Evolutionary conservation across 2,113 vertebrate genomes (phyloP), one percentile per base, ranked within the genome.

Genomic region (Terrapene triunguis): DNA sequence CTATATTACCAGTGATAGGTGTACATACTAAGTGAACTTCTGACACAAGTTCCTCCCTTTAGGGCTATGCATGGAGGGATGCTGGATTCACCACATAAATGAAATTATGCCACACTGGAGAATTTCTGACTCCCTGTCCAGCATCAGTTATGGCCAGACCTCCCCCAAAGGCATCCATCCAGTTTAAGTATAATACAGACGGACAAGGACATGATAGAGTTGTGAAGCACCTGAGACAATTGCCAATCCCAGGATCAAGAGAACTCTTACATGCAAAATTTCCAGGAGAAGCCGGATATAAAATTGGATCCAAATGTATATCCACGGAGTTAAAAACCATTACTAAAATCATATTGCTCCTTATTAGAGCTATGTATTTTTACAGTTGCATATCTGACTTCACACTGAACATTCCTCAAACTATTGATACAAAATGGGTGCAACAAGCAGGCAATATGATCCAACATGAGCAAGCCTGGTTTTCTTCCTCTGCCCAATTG

Each of bases 21-120:
- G 53, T 8, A 3, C 69, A n/a, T 38, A 25, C 62, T 53, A 35
- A 32, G 65, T 2, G 54, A 35, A 3, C 1, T 1, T 0, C 1
- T 51, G 76, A 1, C 16, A 24, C 55, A 57, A 27, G 24, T 57
- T 57, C 25, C 55, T 57, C 21, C 53, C 10, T 27, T 57, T 57
- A 57, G 25, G 55, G 25, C 53, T 9, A 27, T 27, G 22, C 24
- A 9, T 25, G 21, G 54, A 55, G 54, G 54, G 22, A 25, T 55
- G 22, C 25, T 57, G 55, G 25, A 57, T 27, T 48, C 38, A 32
- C 38, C 16, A 32, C 9, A 62, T 25, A 51, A 69, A 69, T 51
- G 5, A 11, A 22, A 29, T 82, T 51, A 51, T 2, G 54, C 48
- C 24, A 47, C 48, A 5, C 27, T 51, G 9, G 55, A 35, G 80